Conservation (phyloP, 2,797 vertebrate genomes). For the Setipinna tenuifilis region DNA sequence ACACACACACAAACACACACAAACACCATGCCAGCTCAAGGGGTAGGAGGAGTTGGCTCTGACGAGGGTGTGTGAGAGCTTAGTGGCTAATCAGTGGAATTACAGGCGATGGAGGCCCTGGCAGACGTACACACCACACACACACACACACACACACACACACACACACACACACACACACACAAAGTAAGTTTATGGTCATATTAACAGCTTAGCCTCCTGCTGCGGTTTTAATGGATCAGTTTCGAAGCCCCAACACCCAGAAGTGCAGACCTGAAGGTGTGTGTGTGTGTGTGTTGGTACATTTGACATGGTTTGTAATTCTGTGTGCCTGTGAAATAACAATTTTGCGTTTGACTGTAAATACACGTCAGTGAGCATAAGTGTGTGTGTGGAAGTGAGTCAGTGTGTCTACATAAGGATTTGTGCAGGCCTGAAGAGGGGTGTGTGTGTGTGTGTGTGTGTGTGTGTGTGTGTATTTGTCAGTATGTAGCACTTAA, state of each 20-base stretch:
- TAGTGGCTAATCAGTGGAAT: conserved; percentile 60
- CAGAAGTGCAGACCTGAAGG: neutral
- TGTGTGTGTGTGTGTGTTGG: too few relatives aligned
- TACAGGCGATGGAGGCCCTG: conserved; percentile 44
- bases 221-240: conserved; percentile 5
- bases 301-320: neutral
- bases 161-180: neutral
- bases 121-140: neutral
- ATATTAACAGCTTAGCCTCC: conserved; percentile 1
- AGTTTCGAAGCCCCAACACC: neutral
- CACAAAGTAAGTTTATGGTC: neutral
- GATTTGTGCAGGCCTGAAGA: neutral
- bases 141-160: neutral
- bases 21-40: conserved; percentile 46
- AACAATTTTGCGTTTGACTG: neutral
- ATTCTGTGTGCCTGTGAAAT: neutral
- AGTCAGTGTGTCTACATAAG: neutral
- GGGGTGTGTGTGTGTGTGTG: neutral
- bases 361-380: neutral
- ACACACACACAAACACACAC: neutral
- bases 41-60: conserved; percentile 52
- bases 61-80: conserved; percentile 56
- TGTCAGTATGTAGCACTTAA: neutral
- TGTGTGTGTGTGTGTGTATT: neutral
- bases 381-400: neutral